Percentiles rank a stretch among this genome's conserved stretches.
These are phyloP conservation scores for Drosophila neocordata DNA, from an alignment of 1,140 invertebrate species.

Conservation along the genomic window DNA sequence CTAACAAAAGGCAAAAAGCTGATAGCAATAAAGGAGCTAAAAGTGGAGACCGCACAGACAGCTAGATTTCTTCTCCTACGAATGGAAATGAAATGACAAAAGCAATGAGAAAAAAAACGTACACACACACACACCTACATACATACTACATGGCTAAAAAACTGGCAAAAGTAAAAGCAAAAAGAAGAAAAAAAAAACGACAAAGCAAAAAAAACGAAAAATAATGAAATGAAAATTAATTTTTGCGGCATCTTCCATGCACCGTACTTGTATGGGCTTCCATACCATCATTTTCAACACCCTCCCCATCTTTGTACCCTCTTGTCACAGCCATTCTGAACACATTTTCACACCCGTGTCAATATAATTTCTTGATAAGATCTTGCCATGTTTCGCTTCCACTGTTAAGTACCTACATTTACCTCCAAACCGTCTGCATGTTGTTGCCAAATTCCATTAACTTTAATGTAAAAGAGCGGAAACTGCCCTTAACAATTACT, in stretches of 20 bases:
- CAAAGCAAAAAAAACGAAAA: slow-evolving; percentile 30
- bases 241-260: slow-evolving; percentile 54
- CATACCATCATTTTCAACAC: too few relatives aligned
- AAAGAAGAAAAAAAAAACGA: slow-evolving; percentile 32
- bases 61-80: neutral
- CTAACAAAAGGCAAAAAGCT: slow-evolving; percentile 35
- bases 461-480: slow-evolving; percentile 49
- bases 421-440: slow-evolving; percentile 42
- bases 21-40: slow-evolving; percentile 45
- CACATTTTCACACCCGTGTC: slow-evolving; percentile 57
- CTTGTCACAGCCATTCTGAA: slow-evolving; percentile 24
- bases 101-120: slow-evolving; percentile 34
- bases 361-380: slow-evolving; percentile 73
- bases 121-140: neutral
- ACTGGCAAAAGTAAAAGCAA: neutral
- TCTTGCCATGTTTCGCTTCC: slow-evolving; percentile 28
- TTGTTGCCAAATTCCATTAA: slow-evolving; percentile 66
- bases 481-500: slow-evolving; percentile 52
- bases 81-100: slow-evolving; percentile 37
- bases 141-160: neutral
- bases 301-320: neutral
- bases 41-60: slow-evolving; percentile 5
- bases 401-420: slow-evolving; percentile 33
- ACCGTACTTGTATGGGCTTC: neutral
- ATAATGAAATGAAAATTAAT: slow-evolving; percentile 72